These are phyloP conservation scores for Cepaea nemoralis DNA, from an alignment of 1,140 invertebrate species.

Conservation along the genomic window DNA sequence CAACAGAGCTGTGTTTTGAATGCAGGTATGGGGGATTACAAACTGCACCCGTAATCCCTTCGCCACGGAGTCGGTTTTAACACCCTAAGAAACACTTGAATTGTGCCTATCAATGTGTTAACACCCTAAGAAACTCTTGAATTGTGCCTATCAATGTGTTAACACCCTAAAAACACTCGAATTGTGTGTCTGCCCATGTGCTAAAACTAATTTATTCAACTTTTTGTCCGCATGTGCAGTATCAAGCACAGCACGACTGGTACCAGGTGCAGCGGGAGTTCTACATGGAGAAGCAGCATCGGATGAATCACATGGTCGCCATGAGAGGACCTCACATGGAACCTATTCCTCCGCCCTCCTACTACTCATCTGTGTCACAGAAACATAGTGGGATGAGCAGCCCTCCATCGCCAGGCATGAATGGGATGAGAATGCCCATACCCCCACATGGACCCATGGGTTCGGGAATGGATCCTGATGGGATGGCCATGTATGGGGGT, in stretches of 20 bases:
- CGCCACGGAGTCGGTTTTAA: no score
- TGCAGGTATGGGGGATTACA: no score
- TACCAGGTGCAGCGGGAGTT: constrained; percentile 82
- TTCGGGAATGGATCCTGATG: constrained; percentile 36
- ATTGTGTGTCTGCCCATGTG: no score
- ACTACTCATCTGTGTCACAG: constrained; percentile 66
- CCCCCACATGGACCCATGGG: constrained; percentile 35
- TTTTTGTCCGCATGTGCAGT: constrained; percentile 51
- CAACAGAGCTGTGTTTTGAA: no score
- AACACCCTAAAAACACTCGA: no score
- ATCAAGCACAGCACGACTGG: constrained; percentile 77
- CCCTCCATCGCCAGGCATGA: constrained; percentile 34
- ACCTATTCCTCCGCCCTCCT: constrained; percentile 62
- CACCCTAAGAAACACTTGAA: no score
- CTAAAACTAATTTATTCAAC: no score
- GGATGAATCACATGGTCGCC: constrained; percentile 52
- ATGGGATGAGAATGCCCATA: constrained; percentile 43
- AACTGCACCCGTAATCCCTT: no score
- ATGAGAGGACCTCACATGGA: constrained; percentile 40
- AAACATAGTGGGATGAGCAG: constrained; percentile 52
- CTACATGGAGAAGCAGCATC: constrained; percentile 70
- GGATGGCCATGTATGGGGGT: constrained; percentile 43
- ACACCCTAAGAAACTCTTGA: no score
- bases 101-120: no score
- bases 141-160: no score